phyloP scores from a whole-genome alignment of 1,140 invertebrate species.

The Sycophaga agraensis region DNA sequence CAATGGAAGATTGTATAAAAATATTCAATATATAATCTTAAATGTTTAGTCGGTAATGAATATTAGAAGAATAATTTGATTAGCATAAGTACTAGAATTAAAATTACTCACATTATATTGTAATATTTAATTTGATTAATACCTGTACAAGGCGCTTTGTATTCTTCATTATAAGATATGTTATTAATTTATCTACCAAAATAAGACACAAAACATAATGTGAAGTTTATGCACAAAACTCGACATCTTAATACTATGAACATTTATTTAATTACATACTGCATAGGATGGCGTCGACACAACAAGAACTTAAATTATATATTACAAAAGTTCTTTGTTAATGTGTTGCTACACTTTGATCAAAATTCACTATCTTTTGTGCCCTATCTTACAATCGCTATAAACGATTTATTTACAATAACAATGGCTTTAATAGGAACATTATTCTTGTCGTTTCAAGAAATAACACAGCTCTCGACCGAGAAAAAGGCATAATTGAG shows the following conservation, averaged over 20 bases:
- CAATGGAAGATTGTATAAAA: constrained; percentile 9
- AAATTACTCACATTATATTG: not conserved
- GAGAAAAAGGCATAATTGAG: no score
- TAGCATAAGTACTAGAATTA: not conserved
- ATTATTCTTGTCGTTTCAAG: not conserved
- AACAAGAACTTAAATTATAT: no score
- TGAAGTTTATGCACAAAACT: no score
- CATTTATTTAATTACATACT: no score
- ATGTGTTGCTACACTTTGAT: no score
- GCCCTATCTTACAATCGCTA: no score
- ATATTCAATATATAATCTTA: constrained; percentile 9
- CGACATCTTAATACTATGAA: no score
- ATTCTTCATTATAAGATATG: not conserved
- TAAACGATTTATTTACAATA: no score
- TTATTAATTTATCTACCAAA: not conserved
- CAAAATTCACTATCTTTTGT: no score
- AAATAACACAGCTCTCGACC: constrained; percentile 3
- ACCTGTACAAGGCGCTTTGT: not conserved
- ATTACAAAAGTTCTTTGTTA: no score
- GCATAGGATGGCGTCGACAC: no score
- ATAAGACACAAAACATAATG: constrained; percentile 11
- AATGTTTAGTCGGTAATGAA: not conserved
- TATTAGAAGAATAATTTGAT: not conserved
- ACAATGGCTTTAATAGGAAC: constrained; percentile 36
- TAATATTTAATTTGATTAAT: not conserved